Evolutionary conservation across 2,113 vertebrate genomes (phyloP).

Genomic region (Chunga burmeisteri): DNA sequence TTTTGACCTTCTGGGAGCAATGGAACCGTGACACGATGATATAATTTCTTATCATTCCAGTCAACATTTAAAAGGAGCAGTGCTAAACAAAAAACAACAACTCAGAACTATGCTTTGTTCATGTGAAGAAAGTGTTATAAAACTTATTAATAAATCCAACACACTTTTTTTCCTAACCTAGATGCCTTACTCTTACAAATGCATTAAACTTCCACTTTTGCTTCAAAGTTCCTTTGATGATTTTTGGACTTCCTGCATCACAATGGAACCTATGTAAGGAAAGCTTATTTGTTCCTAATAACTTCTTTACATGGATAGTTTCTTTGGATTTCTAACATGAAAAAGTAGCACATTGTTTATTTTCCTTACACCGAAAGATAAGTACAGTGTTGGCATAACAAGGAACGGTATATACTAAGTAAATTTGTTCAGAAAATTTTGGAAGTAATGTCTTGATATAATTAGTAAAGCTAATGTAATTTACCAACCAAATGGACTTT

Average conservation of each 20-base stretch:
- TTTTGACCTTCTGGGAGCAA: background rate
- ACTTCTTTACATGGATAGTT: background rate
- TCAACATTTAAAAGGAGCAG: background rate
- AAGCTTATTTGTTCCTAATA: background rate
- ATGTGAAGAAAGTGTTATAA: background rate
- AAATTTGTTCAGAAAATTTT: background rate
- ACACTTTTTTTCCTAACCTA: background rate
- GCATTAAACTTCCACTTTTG: background rate
- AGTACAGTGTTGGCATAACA: background rate
- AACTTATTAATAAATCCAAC: background rate
- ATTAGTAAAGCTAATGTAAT: background rate
- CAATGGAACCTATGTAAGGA: background rate
- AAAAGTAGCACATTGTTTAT: background rate
- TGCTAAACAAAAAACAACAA: background rate
- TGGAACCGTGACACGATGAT: background rate
- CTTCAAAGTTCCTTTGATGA: background rate
- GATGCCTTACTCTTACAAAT: background rate
- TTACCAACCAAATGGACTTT: background rate
- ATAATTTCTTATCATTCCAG: background rate
- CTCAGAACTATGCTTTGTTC: rapidly evolving
- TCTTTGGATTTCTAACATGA: background rate
- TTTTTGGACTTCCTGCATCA: background rate
- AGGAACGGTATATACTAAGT: background rate
- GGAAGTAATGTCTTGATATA: background rate
- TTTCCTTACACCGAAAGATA: background rate